phyloP scores from a whole-genome alignment of 2,797 vertebrate species.

The Microhierax caerulescens region DNA sequence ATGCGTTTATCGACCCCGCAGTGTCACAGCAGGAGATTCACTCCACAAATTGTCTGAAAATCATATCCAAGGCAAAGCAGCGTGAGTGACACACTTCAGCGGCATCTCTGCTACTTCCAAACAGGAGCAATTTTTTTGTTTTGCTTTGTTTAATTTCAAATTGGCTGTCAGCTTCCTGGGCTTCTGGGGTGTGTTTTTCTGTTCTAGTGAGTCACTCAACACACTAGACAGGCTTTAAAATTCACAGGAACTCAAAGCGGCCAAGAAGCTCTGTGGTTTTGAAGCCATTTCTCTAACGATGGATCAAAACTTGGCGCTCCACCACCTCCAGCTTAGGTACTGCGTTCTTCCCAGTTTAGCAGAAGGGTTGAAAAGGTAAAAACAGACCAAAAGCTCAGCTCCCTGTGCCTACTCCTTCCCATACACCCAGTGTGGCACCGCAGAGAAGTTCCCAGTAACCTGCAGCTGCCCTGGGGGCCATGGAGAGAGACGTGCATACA shows the following conservation, averaged over 20 bases:
- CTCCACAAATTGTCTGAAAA: conserved; percentile 8
- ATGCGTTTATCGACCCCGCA: background rate
- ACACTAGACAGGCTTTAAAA: background rate
- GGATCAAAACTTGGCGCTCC: background rate
- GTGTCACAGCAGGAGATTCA: background rate
- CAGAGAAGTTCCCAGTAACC: background rate
- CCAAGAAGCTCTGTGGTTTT: background rate
- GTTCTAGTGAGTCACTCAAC: background rate
- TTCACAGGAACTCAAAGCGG: background rate
- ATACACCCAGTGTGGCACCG: fast-evolving
- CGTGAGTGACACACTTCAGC: background rate
- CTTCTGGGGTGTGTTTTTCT: background rate
- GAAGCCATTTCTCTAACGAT: background rate
- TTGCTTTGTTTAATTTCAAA: conserved; percentile 48
- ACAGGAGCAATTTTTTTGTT: background rate
- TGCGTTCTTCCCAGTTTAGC: background rate
- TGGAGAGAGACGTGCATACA: background rate
- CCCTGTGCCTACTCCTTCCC: background rate
- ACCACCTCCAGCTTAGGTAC: background rate
- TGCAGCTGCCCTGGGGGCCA: background rate
- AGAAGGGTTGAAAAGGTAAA: background rate
- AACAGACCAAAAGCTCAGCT: background rate
- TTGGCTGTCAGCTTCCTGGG: background rate
- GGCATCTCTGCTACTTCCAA: background rate
- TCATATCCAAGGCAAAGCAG: background rate